phyloP scores from a whole-genome alignment of 2,797 vertebrate species.

The Tympanoctomys barrerae region DNA sequence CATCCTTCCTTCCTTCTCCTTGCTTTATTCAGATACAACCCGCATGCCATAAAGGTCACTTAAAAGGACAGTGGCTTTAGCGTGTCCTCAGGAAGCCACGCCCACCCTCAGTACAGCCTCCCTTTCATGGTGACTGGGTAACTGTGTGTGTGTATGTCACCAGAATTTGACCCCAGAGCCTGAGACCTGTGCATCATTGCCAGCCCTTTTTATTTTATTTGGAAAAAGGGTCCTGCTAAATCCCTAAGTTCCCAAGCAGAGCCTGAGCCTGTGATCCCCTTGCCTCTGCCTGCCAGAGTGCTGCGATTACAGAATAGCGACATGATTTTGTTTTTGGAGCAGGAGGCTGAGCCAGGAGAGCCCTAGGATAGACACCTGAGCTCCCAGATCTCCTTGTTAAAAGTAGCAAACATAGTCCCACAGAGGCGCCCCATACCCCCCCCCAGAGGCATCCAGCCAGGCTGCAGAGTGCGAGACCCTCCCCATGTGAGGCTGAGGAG shows the following conservation, averaged over 20 bases:
- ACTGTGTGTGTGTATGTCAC: neutral
- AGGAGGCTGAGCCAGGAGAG: neutral
- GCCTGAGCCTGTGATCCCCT: neutral
- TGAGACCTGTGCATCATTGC: neutral
- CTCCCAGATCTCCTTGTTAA: neutral
- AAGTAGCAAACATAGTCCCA: neutral
- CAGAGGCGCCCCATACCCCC: too few species aligned
- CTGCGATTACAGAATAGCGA: neutral
- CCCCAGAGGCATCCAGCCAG: neutral
- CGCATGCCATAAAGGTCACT: neutral
- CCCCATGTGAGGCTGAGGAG: neutral
- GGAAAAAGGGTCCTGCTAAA: neutral
- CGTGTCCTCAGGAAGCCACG: neutral
- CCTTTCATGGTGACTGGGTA: neutral
- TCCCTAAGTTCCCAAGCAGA: neutral
- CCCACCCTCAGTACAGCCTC: neutral
- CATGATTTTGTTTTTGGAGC: neutral
- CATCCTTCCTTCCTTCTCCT: neutral
- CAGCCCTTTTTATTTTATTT: neutral
- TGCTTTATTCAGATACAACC: neutral
- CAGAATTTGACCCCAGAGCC: neutral
- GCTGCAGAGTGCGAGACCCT: neutral
- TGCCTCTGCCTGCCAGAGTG: neutral
- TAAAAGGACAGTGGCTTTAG: neutral
- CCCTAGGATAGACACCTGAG: neutral